Evolutionary conservation across 2,113 vertebrate species (phyloP), one percentile per base, ranked within the genome.

Genomic region (Phylloscopus trochilus): DNA sequence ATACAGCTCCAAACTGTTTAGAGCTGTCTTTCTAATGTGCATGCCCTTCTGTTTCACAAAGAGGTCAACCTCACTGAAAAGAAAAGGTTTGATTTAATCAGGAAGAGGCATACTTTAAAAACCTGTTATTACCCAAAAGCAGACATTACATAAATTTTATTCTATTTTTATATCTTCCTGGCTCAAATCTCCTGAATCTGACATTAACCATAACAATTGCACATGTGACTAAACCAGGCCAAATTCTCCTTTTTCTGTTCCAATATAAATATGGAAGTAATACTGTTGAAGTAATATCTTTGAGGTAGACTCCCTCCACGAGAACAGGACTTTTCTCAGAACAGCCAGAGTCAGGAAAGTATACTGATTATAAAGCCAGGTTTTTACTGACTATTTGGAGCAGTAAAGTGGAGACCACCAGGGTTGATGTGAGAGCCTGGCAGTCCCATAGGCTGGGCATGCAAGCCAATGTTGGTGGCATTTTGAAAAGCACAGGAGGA

Each of bases 251-350:
- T 90, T 67, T 81, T 88, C 69, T 90, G 69, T 74, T 95, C 93
- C 92, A 94, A 72, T 35, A 83, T 86, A 97, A 96, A 95, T 93
- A 93, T 67, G 92, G 90, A 89, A 89, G 52, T 86, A 86, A 95
- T 83, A 69, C 47, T 67, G 22, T 80, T 90, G 85, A 92, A 94
- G 75, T 93, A 92, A 93, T 78, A 86, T 80, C 63, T 85, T 86
- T 90, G 79, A 85, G 92, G 75, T 83, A 95, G 85, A 58, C 46
- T 87, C 62, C 24, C 13, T 85, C 19, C 39, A 69, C 0, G 0
- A 90, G 88, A 91, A 66, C 59, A 80, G 59, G 72, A 77, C 55
- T 92, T 90, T 85, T 66, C 84, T 87, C 59, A 74, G 43, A 80
- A 83, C 41, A 73, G 73, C 39, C 80, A 95, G 8, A 77, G 16